Evolutionary conservation across 2,888 invertebrate genomes (phyloP).

Genomic region (Chymomyza amoena): DNA sequence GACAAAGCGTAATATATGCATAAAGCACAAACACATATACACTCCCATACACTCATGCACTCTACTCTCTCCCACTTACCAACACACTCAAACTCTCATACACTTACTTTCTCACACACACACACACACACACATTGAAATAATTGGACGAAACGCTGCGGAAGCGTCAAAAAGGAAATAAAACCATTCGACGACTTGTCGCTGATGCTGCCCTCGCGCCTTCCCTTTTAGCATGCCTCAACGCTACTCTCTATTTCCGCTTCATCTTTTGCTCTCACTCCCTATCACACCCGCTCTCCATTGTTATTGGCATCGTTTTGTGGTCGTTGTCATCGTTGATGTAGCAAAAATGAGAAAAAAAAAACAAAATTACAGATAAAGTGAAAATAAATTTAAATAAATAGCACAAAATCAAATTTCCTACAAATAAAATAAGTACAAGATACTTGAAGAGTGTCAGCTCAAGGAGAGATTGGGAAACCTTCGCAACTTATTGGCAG

Average conservation of each 20-base stretch:
- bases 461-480: background rate
- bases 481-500: background rate
- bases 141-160: conserved; percentile 13
- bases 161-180: conserved; percentile 57
- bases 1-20: conserved; percentile 34
- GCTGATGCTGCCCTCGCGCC: background rate
- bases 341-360: background rate
- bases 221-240: background rate
- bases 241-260: background rate
- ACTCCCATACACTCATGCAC: background rate
- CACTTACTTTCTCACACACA: no score
- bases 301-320: background rate
- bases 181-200: conserved; percentile 53
- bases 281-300: background rate
- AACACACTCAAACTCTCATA: no score
- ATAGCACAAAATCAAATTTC: conserved; percentile 61
- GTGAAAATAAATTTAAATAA: conserved; percentile 67
- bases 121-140: background rate
- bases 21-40: background rate
- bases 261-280: background rate
- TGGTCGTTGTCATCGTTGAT: background rate
- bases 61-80: background rate
- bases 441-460: background rate
- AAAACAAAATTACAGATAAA: conserved; percentile 45
- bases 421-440: conserved; percentile 19